These are phyloP conservation scores for Eptatretus burgeri DNA, from an alignment of 2,113 vertebrate species.

Conservation along the genomic window DNA sequence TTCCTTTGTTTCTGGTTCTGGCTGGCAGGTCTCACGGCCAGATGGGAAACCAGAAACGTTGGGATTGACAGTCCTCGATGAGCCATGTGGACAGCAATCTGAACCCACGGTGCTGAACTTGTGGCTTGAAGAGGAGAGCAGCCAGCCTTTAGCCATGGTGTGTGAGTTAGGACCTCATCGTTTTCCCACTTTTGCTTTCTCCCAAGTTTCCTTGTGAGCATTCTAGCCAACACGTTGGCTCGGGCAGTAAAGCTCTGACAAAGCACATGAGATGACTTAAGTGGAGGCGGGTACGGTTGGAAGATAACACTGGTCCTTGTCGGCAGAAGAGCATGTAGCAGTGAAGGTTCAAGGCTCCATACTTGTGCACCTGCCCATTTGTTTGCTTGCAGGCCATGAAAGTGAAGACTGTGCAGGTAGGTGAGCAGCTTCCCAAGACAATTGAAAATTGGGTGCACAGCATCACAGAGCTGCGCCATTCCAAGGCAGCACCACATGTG, in stretches of 20 bases:
- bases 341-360: too few relatives aligned
- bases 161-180: constrained; percentile 11
- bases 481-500: constrained; percentile 29
- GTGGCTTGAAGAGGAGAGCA: constrained; percentile 65
- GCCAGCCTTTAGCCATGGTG: constrained; percentile 41
- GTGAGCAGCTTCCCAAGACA: constrained; percentile 37
- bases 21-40: constrained; percentile 38
- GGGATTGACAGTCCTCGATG: constrained; percentile 52
- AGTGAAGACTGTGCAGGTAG: constrained; percentile 44
- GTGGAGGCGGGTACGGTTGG: neutral
- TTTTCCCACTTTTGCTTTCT: neutral
- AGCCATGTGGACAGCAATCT: constrained; percentile 63
- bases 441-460: constrained; percentile 47
- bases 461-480: constrained; percentile 41
- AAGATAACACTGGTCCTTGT: neutral
- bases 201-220: neutral
- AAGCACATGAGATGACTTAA: neutral
- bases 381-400: constrained; percentile 27
- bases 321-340: too few relatives aligned
- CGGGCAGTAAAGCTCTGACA: too few relatives aligned
- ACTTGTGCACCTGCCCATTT: too few relatives aligned
- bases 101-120: constrained; percentile 65
- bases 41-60: constrained; percentile 40
- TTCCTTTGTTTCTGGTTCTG: too few relatives aligned
- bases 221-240: neutral